Evolutionary conservation across 2,113 vertebrate species (phyloP).

Genomic region (Phaethon lepturus): DNA sequence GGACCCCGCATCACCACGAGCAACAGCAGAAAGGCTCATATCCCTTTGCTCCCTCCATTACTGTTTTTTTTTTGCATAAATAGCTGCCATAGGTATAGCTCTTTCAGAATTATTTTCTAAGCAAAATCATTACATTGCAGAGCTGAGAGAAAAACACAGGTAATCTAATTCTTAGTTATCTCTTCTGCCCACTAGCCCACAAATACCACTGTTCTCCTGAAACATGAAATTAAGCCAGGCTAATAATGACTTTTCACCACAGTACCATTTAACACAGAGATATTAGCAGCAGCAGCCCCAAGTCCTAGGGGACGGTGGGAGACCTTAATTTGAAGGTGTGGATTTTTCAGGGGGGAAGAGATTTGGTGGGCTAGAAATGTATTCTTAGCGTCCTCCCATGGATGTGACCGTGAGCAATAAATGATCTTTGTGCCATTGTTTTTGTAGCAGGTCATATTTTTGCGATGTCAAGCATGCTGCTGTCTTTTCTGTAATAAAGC

Average conservation of each 20-base stretch:
- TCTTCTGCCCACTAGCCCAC: not conserved
- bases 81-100: not conserved
- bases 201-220: not conserved
- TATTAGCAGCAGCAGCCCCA: not conserved
- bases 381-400: not conserved
- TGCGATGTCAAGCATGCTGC: not conserved
- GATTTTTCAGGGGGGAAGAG: not conserved
- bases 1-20: not conserved
- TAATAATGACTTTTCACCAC: not conserved
- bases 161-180: not conserved
- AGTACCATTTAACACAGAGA: not conserved
- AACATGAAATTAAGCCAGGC: not conserved
- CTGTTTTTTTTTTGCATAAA: not conserved
- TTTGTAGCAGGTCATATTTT: slow-evolving; percentile 20
- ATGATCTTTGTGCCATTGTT: not conserved
- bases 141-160: not conserved
- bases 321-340: not conserved
- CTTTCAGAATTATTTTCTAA: not conserved
- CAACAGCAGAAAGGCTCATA: rapidly evolving
- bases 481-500: slow-evolving; percentile 43
- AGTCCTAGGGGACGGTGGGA: not conserved
- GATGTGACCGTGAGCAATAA: not conserved
- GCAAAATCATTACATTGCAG: not conserved
- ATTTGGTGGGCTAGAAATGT: not conserved
- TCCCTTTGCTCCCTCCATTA: not conserved